phyloP scores from a whole-genome alignment of 2,888 invertebrate species.

The Bugula neritina region DNA sequence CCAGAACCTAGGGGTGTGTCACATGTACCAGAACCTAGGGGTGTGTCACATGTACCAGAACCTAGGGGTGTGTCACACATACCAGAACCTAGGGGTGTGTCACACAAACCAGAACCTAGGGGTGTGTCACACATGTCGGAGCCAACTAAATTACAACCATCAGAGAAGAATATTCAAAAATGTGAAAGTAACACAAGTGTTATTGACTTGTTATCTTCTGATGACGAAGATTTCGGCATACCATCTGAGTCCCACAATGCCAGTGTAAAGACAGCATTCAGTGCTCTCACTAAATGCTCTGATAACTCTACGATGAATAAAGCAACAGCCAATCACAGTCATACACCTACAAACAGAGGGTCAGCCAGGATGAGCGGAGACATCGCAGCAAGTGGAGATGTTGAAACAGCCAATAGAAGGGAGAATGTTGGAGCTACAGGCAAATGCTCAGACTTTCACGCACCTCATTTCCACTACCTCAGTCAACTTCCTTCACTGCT shows the following conservation, averaged over 20 bases:
- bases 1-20: not conserved
- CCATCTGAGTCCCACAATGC: no score
- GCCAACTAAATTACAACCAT: no score
- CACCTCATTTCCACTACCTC: constrained; percentile 8
- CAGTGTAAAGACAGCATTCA: no score
- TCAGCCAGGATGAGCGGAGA: not conserved
- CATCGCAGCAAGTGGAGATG: not conserved
- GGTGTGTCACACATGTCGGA: not conserved
- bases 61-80: not conserved
- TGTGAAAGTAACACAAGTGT: not conserved
- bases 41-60: not conserved
- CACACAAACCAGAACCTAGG: not conserved
- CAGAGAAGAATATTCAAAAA: no score
- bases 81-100: not conserved
- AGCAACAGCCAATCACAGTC: not conserved
- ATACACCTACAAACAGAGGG: not conserved
- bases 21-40: not conserved
- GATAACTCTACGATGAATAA: no score
- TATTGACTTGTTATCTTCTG: constrained; percentile 8
- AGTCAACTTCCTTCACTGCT: not conserved
- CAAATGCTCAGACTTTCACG: not conserved
- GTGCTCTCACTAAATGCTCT: not conserved
- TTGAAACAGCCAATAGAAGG: not conserved
- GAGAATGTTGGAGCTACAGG: not conserved
- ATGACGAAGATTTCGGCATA: not conserved